Base-by-base conservation (phyloP, 2,888 invertebrate genomes). In the Drosophila mayaguana region DNA sequence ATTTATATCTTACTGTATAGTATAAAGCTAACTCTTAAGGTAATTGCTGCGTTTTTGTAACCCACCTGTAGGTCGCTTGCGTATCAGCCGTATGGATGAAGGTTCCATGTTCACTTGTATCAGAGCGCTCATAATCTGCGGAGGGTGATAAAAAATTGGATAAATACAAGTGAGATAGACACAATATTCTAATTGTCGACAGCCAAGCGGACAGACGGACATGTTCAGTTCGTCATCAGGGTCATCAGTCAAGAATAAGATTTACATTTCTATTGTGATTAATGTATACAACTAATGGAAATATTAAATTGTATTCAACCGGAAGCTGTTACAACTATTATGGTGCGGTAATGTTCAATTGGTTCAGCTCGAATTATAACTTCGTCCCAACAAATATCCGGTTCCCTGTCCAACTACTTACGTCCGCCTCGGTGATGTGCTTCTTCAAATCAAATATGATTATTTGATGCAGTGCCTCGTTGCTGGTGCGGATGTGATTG, bases 21-120 rank as follows among this genome's bases (percentile, higher is more conserved):
- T n/a, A 6, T 36, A 40, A 51, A 43, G 22, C 63, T 75, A 70
- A 59, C 25, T 12, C 48, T 64, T 28, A 50, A 53, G 55, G 18
- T 28, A 74, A 43, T 28, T 34, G 40, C 38, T 28, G 22, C 46
- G 66, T 79, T 78, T 71, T 64, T 64, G 66, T 72, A 70, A 88
- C 93, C 94, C 95, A 96, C 97, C 97, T 95, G 97, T 96, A 92
- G 96, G 96, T 94, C 96, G 96, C 93, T 96, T 96, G 85, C 97
- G 94, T 91, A 97, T 97, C 45, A 97, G 94, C 50, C 97, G 94
- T 88, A 97, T 96, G 91, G 97, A 97, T 92, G 96, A 95, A 3
- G 96, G 95, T 93, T 95, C 95, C 76, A 97, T 94, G 73, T 96
- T 96, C 92, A 95, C 95, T 89, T 95, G 94, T 84, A 96, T 94